Evolutionary conservation across 2,888 invertebrate species (phyloP), one percentile per base, ranked within the genome.

Genomic region (Oscheius sp.): DNA sequence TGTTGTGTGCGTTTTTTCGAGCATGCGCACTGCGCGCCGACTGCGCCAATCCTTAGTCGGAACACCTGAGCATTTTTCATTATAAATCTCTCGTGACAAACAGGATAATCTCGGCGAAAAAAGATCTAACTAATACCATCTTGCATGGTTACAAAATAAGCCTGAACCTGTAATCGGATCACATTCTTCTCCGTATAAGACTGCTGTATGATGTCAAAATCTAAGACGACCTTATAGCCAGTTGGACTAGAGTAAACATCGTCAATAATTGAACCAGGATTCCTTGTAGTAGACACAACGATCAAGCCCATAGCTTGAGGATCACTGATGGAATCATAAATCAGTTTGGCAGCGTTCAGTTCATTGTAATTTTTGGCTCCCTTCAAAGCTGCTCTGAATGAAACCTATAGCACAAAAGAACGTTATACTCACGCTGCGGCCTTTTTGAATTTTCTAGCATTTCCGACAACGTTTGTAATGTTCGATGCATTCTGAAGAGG

Each of bases 301-400:
- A 55, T 33, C 10, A 55, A 25, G 12, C 37, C 55, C 1, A 55
- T 34, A 8, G 15, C 34, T 34, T 55, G 20, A 2, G 33, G 33
- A 17, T 55, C n/a, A 37, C 34, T 55, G 20, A 55, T 55, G 10
- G 55, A 55, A 20, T 55, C 34, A 20, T 55, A 55, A 20, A 55
- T 55, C 55, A 55, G 20, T 34, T 55, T 55, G 55, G 33, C 55
- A 33, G 55, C 55, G 20, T 29, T 52, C 17, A 55, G 37, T 12
- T 55, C 55, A n/a, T 55, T 55, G 17, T 55, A 55, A 33, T 55
- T 55, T 23, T 55, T 33, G 20, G 33, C 20, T 34, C 37, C 37
- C 23, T 55, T 34, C 20, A 55, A 55, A 12, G 1, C 55, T 33
- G 55, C n/a, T 17, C 55, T 55, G 55, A 34, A 55, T 17, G 42